A percentile compares a stretch with the other conserved stretches of the same genome.
phyloP scores from a whole-genome alignment of 1,140 invertebrate species.

The Pteromalus puparum region DNA sequence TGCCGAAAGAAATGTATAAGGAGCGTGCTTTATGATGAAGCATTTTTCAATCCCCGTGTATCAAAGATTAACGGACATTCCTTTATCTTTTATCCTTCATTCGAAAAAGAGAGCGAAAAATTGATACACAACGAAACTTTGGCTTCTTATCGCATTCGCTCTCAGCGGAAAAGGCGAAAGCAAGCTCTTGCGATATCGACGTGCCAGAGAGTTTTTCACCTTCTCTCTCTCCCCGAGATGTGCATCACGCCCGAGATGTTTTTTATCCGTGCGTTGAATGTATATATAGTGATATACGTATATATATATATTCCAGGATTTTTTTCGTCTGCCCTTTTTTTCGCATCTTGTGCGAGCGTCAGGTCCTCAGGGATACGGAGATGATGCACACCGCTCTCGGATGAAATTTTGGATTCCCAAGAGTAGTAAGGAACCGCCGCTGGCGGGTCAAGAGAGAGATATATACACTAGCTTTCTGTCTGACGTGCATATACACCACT shows the following conservation, averaged over 20 bases:
- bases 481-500: conserved; percentile 7
- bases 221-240: too few relatives aligned
- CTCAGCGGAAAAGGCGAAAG: too few relatives aligned
- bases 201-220: too few relatives aligned
- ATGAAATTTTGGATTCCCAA: conserved; percentile 43
- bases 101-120: too few relatives aligned
- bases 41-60: background rate
- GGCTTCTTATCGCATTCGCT: too few relatives aligned
- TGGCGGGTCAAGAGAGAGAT: conserved; percentile 26
- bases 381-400: conserved; percentile 22
- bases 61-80: background rate
- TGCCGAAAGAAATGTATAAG: background rate
- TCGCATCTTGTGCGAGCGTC: conserved; percentile 1
- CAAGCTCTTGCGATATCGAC: too few relatives aligned
- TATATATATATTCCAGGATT: background rate
- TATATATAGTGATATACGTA: too few relatives aligned
- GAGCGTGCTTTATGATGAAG: background rate
- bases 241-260: too few relatives aligned
- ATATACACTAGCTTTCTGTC: background rate
- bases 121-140: background rate
- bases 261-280: too few relatives aligned
- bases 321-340: background rate
- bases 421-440: conserved; percentile 45
- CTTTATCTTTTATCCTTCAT: too few relatives aligned
- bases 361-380: background rate